phyloP scores from a whole-genome alignment of 2,888 invertebrate genomes.

The Pelosia muscerda region DNA sequence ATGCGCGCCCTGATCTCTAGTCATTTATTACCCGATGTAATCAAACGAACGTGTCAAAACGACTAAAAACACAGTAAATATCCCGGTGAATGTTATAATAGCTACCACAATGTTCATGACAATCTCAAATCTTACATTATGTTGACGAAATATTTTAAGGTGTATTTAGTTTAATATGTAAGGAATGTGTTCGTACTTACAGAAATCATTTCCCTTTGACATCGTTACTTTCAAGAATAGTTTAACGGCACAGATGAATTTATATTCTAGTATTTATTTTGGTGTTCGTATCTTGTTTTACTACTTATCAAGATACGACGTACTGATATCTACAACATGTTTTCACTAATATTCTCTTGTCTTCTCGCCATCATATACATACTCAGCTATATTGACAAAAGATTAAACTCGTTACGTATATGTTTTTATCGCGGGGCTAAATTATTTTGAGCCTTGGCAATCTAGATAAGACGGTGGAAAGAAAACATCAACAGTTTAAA shows the following conservation, averaged over 20 bases:
- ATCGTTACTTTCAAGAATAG: slow-evolving; percentile 46
- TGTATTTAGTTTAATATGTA: background rate
- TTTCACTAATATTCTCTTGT: slow-evolving; percentile 65
- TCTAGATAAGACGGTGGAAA: slow-evolving; percentile 39
- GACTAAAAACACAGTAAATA: no score
- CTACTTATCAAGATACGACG: slow-evolving; percentile 36
- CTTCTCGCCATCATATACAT: slow-evolving; percentile 62
- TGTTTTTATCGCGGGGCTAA: slow-evolving; percentile 71
- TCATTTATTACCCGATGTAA: no score
- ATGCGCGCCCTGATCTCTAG: no score
- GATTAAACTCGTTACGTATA: slow-evolving; percentile 68
- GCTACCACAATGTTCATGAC: no score
- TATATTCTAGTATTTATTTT: slow-evolving; percentile 22
- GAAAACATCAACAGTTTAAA: slow-evolving; percentile 19
- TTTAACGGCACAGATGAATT: slow-evolving; percentile 16
- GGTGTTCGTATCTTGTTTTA: slow-evolving; percentile 43
- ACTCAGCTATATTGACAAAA: slow-evolving; percentile 77
- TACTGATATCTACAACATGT: slow-evolving; percentile 54
- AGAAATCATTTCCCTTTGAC: slow-evolving; percentile 77
- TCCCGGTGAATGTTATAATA: no score
- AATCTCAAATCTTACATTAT: no score
- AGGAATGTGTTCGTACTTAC: slow-evolving; percentile 71
- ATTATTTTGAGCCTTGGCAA: slow-evolving; percentile 57
- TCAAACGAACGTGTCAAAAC: no score
- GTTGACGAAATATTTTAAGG: background rate